Evolutionary conservation across 2,113 vertebrate genomes (phyloP).

Genomic region (Corvus hawaiiensis): DNA sequence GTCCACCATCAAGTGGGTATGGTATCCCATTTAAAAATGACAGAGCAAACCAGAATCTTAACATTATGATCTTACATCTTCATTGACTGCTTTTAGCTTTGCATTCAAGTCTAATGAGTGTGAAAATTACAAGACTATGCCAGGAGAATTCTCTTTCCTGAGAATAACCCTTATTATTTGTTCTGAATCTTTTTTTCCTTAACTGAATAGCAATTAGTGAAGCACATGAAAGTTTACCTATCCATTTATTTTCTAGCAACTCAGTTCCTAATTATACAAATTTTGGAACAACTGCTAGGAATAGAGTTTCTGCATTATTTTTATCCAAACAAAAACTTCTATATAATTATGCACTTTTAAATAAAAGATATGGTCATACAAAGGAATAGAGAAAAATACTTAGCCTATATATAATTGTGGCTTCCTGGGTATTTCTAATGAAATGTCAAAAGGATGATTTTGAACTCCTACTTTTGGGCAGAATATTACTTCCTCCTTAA

Average conservation of each 20-base stretch:
- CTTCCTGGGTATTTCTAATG: not conserved
- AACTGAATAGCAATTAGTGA: not conserved
- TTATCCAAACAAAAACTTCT: not conserved
- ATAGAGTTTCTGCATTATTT: not conserved
- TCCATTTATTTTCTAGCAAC: not conserved
- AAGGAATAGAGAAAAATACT: not conserved
- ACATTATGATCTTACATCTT: not conserved
- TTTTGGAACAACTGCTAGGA: not conserved
- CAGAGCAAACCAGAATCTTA: not conserved
- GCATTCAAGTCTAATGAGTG: not conserved
- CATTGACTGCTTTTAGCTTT: not conserved
- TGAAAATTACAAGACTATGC: not conserved
- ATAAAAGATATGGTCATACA: not conserved
- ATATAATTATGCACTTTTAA: not conserved
- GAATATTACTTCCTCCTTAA: not conserved
- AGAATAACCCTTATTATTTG: not conserved
- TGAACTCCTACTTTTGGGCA: not conserved
- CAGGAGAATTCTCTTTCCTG: not conserved
- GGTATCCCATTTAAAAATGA: not conserved
- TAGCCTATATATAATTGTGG: not conserved
- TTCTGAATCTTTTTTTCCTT: not conserved
- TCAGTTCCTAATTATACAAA: not conserved
- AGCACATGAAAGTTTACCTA: not conserved
- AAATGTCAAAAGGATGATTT: not conserved
- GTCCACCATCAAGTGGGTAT: not conserved